Evolutionary conservation across 92 coral and sea anemone species (phyloP), one percentile per base, ranked within the genome.

Genomic region (Isaurus tuberculatus): DNA sequence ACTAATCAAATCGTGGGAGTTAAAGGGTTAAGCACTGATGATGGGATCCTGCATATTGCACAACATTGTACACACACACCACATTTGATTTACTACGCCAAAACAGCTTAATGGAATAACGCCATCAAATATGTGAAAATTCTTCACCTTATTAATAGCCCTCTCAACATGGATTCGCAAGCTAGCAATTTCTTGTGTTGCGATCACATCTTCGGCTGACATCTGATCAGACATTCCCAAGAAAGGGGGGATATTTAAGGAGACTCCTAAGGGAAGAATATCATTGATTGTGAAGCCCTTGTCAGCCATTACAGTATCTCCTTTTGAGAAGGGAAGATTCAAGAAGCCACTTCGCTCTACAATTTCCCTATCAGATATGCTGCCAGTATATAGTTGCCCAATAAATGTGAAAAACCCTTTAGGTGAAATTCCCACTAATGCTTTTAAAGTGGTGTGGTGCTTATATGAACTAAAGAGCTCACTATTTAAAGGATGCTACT

Each of bases 101-200:
- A 85, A 69, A n/a, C 3, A 37, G 58, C 58, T 72, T 2, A 84
- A 48, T 46, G 88, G 88, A 58, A 85, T 73, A 64, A 58, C 89
- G 20, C 89, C 86, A 20, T 85, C 75, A 75, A 75, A 85, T 64
- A 85, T 79, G n/a, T 9, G 61, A 48, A 85, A 85, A 49, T 78
- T 85, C 79, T 85, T 86, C 32, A 86, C 77, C 77, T 79, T 65
- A 20, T 83, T 72, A 8, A 83, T 83, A 70, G 67, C 86, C 57
- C 83, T 42, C 40, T 83, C 86, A 6, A 83, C 74, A 77, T 85
- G 86, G 65, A 86, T 86, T 51, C 79, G 20, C 33, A 86, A 78
- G 69, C 89, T 79, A 86, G 89, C 89, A 79, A 86, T 86, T 77
- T 66, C 42, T 67, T 86, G 89, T 28, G 89, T 86, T 79, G 46